These are phyloP conservation scores for Drosophila baimaii DNA, from an alignment of 1,140 invertebrate genomes.

Conservation along the genomic window DNA sequence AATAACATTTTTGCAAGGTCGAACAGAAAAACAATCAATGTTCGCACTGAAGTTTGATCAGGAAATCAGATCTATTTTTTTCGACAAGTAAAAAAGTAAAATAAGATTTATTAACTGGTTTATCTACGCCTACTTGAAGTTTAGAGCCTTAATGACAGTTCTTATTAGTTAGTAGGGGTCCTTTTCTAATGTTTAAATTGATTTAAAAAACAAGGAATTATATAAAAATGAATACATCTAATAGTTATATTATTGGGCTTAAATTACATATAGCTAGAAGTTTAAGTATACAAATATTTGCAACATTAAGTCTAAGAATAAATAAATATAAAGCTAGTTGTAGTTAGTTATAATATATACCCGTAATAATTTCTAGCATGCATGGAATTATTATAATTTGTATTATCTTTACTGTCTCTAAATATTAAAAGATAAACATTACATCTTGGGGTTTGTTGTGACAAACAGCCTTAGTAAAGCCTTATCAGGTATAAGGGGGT, in stretches of 20 bases:
- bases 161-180: neutral
- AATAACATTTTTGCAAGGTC: constrained; percentile 2
- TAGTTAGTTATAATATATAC: neutral
- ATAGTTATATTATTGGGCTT: no score
- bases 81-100: neutral
- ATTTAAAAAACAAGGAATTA: neutral
- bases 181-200: neutral
- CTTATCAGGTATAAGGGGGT: neutral
- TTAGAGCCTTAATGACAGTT: neutral
- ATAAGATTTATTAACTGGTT: neutral
- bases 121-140: neutral
- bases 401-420: neutral
- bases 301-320: no score
- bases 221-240: no score
- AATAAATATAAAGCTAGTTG: no score
- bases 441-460: neutral
- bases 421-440: constrained; percentile 5
- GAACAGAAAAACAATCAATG: neutral
- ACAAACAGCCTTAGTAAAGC: neutral
- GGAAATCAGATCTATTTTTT: no score
- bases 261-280: no score
- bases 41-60: no score
- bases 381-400: neutral
- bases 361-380: neutral
- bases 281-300: no score